Evolutionary conservation across 1,140 invertebrate species (phyloP), one percentile per base, ranked within the genome.

Genomic region (Drosophila busckii): DNA sequence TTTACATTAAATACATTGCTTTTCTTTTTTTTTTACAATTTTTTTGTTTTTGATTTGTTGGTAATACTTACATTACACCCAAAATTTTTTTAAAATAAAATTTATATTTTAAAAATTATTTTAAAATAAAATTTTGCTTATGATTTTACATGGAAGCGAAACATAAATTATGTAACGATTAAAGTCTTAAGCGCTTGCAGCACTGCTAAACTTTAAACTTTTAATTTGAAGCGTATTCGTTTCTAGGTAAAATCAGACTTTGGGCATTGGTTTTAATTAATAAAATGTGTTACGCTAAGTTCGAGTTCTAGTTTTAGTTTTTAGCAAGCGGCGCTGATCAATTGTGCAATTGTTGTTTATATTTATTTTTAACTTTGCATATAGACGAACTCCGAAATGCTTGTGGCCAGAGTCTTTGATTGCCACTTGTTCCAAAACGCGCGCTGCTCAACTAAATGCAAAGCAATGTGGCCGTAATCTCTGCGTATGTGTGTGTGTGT

Each of bases 81-180:
- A 86, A 86, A 86, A 86, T 86, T 86, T 76, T 85, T 86, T 86
- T 86, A 86, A 86, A 86, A 86, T 86, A 86, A 86, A 86, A 86
- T 86, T 86, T 76, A 75, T 84, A 86, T 87, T 85, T 85, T 85
- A 86, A 82, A 76, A 85, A 82, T 85, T 87, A 86, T 85, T 85
- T 87, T 85, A 87, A 85, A 85, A 86, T 84, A 87, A 87, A 86
- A 86, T 86, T 85, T 85, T 82, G 66, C 83, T 85, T 76, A 48
- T 70, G 84, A 86, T 86, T 85, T 82, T 84, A 70, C 73, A 62
- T 67, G 50, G 60, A 86, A 76, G 78, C 56, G 50, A 76, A 76
- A 41, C 22, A 29, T 9, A 16, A 46, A 10, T 48, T 25, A 50
- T 31, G 34, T 44, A 62, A 76, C 34, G 31, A 54, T 49, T 6